Conservation (phyloP, 2,797 vertebrate genomes). For the Anolis apletophallus region DNA sequence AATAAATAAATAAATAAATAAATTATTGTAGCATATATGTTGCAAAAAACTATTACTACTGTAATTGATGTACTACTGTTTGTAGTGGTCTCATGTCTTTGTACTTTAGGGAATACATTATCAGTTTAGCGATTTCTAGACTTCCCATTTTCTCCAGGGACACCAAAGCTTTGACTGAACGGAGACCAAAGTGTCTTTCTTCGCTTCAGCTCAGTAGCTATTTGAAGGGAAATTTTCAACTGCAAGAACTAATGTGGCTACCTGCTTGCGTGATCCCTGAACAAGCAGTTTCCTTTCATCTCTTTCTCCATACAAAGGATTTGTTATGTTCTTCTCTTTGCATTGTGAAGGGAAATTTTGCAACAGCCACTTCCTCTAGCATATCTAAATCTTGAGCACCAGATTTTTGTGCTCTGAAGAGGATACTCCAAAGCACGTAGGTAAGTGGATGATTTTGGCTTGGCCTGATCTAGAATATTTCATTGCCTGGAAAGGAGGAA, state of each 20-base stretch:
- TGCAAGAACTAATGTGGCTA: not conserved
- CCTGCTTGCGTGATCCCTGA: no score
- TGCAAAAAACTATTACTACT: no score
- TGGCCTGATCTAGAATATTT: not conserved
- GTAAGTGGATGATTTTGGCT: constrained; percentile 9
- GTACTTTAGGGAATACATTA: no score
- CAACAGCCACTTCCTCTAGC: constrained; percentile 6
- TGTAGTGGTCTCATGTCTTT: no score
- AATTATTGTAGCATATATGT: no score
- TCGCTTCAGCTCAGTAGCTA: not conserved
- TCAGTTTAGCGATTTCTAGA: no score
- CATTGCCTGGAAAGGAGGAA: not conserved
- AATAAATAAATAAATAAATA: no score
- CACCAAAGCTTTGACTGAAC: not conserved
- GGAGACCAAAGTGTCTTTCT: not conserved
- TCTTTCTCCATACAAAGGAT: not conserved
- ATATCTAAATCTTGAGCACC: not conserved
- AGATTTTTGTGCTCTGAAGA: not conserved
- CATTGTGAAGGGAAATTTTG: constrained; percentile 1
- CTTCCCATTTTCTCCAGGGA: not conserved
- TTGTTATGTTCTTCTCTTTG: not conserved
- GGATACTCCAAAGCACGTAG: constrained; percentile 10
- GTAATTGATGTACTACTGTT: no score
- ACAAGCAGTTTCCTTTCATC: constrained; percentile 26
- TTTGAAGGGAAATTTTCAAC: not conserved